Percentiles rank a stretch among this genome's conserved stretches.
These are phyloP conservation scores for Ornithoptera alexandrae DNA, from an alignment of 2,888 invertebrate species.

Conservation along the genomic window DNA sequence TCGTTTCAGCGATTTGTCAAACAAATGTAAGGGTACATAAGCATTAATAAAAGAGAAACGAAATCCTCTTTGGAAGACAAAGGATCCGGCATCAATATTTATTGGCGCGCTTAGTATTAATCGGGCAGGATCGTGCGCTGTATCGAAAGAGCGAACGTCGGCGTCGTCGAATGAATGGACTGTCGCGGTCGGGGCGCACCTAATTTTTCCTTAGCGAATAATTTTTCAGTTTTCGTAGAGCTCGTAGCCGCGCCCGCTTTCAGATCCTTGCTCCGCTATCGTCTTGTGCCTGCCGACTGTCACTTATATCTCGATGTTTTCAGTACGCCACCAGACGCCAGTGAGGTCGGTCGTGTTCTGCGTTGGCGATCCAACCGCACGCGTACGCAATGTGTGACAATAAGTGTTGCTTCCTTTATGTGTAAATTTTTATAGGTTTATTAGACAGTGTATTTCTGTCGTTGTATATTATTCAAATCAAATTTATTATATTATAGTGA, in stretches of 20 bases:
- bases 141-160: constrained; percentile 59
- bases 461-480: constrained; percentile 5
- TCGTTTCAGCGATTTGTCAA: constrained; percentile 61
- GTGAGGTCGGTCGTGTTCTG: constrained; percentile 57
- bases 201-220: constrained; percentile 66
- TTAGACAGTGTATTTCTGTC: constrained; percentile 10
- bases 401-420: constrained; percentile 78
- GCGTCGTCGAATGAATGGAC: constrained; percentile 64
- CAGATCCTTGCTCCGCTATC: constrained; percentile 42
- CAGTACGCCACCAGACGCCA: constrained; percentile 65
- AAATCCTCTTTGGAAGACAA: constrained; percentile 74
- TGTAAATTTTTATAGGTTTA: constrained; percentile 38
- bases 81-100: constrained; percentile 77
- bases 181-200: constrained; percentile 65
- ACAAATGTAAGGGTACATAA: constrained; percentile 60
- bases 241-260: constrained; percentile 43
- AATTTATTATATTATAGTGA: constrained; percentile 12
- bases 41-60: constrained; percentile 72
- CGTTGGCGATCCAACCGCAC: constrained; percentile 48
- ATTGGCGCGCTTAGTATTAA: constrained; percentile 79
- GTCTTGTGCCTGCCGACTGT: constrained; percentile 33
- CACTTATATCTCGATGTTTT: constrained; percentile 35
- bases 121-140: constrained; percentile 67
- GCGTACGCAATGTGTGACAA: constrained; percentile 78
- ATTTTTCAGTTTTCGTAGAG: constrained; percentile 55